Percentiles rank a stretch among this genome's conserved stretches.
phyloP scores from a whole-genome alignment of 2,113 vertebrate genomes.

The Alexandromys fortis region DNA sequence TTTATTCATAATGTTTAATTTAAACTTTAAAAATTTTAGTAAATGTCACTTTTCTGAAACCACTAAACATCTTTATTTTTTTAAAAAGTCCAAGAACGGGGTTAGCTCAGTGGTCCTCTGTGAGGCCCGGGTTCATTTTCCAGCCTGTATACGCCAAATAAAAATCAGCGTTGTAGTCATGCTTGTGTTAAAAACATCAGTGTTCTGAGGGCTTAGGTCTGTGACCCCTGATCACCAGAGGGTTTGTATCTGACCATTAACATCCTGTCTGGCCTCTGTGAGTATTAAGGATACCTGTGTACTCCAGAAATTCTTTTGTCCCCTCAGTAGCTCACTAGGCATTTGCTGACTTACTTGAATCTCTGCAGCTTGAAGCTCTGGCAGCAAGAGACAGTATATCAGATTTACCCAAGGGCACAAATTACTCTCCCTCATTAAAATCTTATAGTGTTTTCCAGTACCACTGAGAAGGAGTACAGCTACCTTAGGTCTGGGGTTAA shows the following conservation, averaged over 20 bases:
- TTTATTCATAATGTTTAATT: slow-evolving; percentile 51
- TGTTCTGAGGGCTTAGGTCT: background rate
- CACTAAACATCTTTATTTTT: slow-evolving; percentile 2
- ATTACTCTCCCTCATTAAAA: slow-evolving; percentile 31
- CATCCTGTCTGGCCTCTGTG: background rate
- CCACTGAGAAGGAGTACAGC: slow-evolving; percentile 34
- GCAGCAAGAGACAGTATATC: background rate
- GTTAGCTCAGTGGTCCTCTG: background rate
- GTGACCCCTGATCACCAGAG: background rate
- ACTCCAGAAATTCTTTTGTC: background rate
- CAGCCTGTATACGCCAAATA: background rate
- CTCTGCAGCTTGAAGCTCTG: background rate
- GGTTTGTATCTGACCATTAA: background rate
- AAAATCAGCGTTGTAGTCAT: background rate
- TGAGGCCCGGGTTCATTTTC: background rate
- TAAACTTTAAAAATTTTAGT: slow-evolving; percentile 39
- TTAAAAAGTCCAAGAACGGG: background rate
- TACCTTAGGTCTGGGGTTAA: slow-evolving; percentile 2
- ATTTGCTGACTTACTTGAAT: slow-evolving; percentile 37
- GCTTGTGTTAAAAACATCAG: background rate
- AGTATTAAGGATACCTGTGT: slow-evolving; percentile 23
- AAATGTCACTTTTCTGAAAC: slow-evolving; percentile 50
- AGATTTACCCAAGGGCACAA: slow-evolving; percentile 10
- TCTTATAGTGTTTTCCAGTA: slow-evolving; percentile 7
- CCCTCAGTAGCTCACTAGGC: background rate